Base-by-base conservation (phyloP, 2,797 vertebrate genomes). In the Phalloptychus januarius region DNA sequence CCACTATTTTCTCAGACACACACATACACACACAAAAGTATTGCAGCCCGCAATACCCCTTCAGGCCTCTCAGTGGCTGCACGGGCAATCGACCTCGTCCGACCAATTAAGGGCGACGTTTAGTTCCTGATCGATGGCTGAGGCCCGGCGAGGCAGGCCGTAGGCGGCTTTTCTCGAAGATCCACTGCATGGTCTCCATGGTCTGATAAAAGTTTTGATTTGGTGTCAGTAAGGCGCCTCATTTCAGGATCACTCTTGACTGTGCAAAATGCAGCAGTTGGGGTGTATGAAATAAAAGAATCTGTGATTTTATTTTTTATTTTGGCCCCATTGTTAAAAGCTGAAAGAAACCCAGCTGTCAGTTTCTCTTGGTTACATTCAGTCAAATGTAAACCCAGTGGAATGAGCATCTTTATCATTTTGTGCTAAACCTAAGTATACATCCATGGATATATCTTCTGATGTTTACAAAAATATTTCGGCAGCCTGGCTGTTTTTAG, bases 21-120 rank as follows among this genome's bases (percentile, higher is more conserved):
- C 52, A 73, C 71, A 69, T 71, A 71, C 44, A 72, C 65, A 58
- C 75, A 74, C 72, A 56, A 75, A 83, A 31, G 79, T 81, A 79
- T 85, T 81, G 75, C 65, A 61, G 79, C 88, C 76, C 82, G 80
- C 77, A 79, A 88, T 80, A 89, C 73, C 80, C 91, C 89, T 90
- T 65, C 33, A 54, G 91, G 89, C 90, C 85, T 85, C 86, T 85
- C 54, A 74, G 83, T 88, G 89, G 88, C 91, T 93, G 91, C 92
- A 87, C 86, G 71, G 85, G 87, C 93, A 91, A 92, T 94, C 94
- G 91, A 95, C 93, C 93, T 85, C 87, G 56, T 92, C 91, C 87
- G 85, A 86, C 90, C 92, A 94, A 95, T 95, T 95, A 94, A 94
- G 94, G 86, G 86, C 86, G 61, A 85, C 82, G 82, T 92, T 95